A percentile compares a stretch with the other conserved stretches of the same genome.
phyloP scores from a whole-genome alignment of 2,888 invertebrate genomes.

The Ephialtes manifestator region DNA sequence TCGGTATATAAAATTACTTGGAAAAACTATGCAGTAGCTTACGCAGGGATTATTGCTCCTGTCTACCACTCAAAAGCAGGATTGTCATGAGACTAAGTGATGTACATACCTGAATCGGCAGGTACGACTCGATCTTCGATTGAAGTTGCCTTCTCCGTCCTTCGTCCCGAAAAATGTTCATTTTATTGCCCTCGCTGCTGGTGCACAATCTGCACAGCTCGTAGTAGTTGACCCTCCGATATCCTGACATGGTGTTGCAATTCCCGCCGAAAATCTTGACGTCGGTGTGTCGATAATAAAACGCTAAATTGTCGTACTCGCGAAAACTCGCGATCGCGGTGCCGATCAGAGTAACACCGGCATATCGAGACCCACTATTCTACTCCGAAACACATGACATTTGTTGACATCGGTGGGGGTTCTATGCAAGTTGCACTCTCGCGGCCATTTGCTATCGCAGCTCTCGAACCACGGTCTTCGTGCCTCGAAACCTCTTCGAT shows the following conservation, averaged over 20 bases:
- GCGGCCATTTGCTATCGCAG: slow-evolving; percentile 68
- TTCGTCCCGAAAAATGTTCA: slow-evolving; percentile 90
- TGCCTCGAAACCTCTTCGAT: slow-evolving; percentile 20
- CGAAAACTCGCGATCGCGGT: slow-evolving; percentile 10
- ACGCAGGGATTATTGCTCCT: background rate
- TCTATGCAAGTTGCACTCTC: slow-evolving; percentile 62
- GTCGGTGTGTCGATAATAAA: background rate
- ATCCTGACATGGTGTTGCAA: slow-evolving; percentile 88
- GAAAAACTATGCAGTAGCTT: background rate
- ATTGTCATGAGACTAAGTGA: background rate
- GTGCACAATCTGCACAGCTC: slow-evolving; percentile 91
- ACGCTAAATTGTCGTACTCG: slow-evolving; percentile 5
- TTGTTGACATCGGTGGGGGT: slow-evolving; percentile 72
- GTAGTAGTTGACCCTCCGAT: slow-evolving; percentile 90
- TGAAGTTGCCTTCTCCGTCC: slow-evolving; percentile 89
- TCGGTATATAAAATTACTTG: too few species aligned
- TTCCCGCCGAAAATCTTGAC: slow-evolving; percentile 76
- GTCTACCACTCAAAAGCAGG: background rate
- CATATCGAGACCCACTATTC: slow-evolving; percentile 46
- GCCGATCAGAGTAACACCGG: slow-evolving; percentile 34
- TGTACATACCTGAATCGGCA: slow-evolving; percentile 88
- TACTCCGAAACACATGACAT: slow-evolving; percentile 62
- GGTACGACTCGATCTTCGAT: slow-evolving; percentile 89
- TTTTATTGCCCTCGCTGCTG: slow-evolving; percentile 89
- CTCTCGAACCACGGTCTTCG: slow-evolving; percentile 20